These are phyloP conservation scores for Eudorcas thomsonii DNA, from an alignment of 2,113 vertebrate genomes.

Conservation along the genomic window DNA sequence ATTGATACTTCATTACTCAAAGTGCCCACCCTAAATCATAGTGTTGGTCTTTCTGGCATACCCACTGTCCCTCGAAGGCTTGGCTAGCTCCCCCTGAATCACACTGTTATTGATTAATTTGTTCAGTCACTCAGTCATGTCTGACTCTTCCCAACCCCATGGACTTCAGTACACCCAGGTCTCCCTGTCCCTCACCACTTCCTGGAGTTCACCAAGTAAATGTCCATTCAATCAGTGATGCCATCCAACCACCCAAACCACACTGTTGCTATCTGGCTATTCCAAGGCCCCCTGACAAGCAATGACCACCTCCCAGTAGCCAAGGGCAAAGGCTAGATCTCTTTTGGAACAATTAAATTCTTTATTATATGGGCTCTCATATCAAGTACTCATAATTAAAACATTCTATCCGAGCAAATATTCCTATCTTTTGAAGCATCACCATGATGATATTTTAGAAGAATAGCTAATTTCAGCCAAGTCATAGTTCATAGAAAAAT, in stretches of 20 bases:
- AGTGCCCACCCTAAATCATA: not conserved
- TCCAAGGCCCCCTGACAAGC: not conserved
- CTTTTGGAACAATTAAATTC: not conserved
- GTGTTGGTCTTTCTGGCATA: not conserved
- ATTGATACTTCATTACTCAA: not conserved
- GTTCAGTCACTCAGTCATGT: not conserved
- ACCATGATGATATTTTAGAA: not conserved
- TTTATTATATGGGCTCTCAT: not conserved
- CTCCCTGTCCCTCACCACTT: not conserved
- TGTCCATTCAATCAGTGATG: not conserved
- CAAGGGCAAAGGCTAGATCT: not conserved
- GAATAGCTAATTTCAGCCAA: not conserved
- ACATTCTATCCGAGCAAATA: not conserved
- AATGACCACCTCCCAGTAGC: not conserved
- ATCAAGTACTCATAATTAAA: not conserved
- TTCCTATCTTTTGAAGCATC: not conserved
- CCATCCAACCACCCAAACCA: not conserved
- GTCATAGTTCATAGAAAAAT: not conserved
- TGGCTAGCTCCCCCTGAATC: fast-evolving
- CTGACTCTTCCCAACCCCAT: not conserved
- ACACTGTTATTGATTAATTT: not conserved
- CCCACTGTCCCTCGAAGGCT: too few species aligned
- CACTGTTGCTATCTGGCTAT: not conserved
- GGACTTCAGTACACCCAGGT: not conserved
- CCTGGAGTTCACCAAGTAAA: not conserved